These are phyloP conservation scores for Camponotus pennsylvanicus DNA, from an alignment of 1,140 invertebrate genomes.

Conservation along the genomic window DNA sequence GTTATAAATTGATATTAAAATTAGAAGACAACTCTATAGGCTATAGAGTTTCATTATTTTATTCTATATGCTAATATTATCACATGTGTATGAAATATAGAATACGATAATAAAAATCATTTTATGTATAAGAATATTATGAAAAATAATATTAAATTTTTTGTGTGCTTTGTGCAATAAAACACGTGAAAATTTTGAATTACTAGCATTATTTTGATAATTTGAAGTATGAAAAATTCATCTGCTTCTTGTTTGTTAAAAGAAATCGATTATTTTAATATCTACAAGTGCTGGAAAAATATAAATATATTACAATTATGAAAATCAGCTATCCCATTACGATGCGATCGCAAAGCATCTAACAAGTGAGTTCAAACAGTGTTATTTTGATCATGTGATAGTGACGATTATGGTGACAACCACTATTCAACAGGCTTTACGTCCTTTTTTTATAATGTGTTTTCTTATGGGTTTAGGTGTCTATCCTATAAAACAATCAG, in stretches of 20 bases:
- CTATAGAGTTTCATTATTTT: too few species aligned
- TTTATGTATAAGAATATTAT: too few species aligned
- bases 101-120: too few species aligned
- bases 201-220: background rate
- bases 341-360: background rate
- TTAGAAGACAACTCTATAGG: too few species aligned
- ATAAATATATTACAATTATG: background rate
- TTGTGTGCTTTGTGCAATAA: background rate
- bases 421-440: conserved; percentile 8
- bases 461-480: conserved; percentile 14
- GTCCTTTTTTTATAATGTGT: background rate
- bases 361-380: background rate
- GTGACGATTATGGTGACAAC: background rate
- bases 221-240: background rate
- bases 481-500: background rate
- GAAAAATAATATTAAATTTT: background rate
- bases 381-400: background rate
- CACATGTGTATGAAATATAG: background rate
- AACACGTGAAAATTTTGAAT: background rate
- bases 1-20: too few species aligned
- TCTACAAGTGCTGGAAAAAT: background rate
- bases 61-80: too few species aligned
- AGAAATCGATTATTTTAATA: background rate
- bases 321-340: background rate
- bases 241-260: background rate